phyloP scores from a whole-genome alignment of 2,113 vertebrate species.

The Danio rerio region GRCz12tu NC_133178.1:23966001-23966500 shows the following conservation, averaged over 20 bases:
- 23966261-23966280: slow-evolving; percentile 96
- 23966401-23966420: slow-evolving; percentile 88
- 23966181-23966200: slow-evolving; percentile 89
- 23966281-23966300: slow-evolving; percentile 82
- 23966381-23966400: slow-evolving; percentile 94
- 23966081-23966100: slow-evolving; percentile 91
- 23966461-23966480: slow-evolving; percentile 84
- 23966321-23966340: slow-evolving; percentile 98
- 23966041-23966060: slow-evolving; percentile 82
- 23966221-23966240: slow-evolving; percentile 95
- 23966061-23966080: slow-evolving; percentile 81
- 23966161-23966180: slow-evolving; percentile 86
- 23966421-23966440: slow-evolving; percentile 93
- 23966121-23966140: slow-evolving; percentile 85
- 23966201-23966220: slow-evolving; percentile 81
- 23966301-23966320: slow-evolving; percentile 92
- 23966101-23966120: slow-evolving; percentile 88
- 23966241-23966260: slow-evolving; percentile 99
- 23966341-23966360: slow-evolving; percentile 93
- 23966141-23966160: slow-evolving; percentile 91
- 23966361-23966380: slow-evolving; percentile 79
- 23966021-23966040: slow-evolving; percentile 88
- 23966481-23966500: slow-evolving; percentile 61
- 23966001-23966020: slow-evolving; percentile 75
- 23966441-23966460: slow-evolving; percentile 94